These are phyloP conservation scores for Microtus agrestis DNA, from an alignment of 2,797 vertebrate genomes.

Conservation along the genomic window DNA sequence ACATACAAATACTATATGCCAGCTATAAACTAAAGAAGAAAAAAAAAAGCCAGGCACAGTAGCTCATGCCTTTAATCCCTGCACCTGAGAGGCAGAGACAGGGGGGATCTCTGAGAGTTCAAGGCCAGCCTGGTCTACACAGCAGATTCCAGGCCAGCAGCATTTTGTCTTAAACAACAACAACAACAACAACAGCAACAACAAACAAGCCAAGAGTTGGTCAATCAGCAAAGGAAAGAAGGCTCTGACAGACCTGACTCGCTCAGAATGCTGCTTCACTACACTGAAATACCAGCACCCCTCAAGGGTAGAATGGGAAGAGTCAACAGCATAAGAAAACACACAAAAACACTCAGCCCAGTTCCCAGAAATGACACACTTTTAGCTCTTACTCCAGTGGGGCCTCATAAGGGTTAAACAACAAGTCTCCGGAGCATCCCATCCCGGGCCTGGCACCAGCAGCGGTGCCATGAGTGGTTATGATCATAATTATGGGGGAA, in stretches of 20 bases:
- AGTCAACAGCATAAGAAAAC: slow-evolving; percentile 23
- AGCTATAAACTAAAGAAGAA: background rate
- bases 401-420: background rate
- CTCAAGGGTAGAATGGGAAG: background rate
- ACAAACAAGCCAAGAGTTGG: background rate
- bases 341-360: slow-evolving; percentile 28
- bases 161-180: background rate
- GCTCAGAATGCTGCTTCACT: background rate
- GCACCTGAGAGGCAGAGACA: background rate
- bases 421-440: background rate
- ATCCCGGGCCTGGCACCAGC: background rate
- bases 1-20: background rate
- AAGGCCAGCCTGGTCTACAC: background rate
- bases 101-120: background rate
- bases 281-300: background rate
- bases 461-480: background rate
- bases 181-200: background rate
- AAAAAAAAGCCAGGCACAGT: background rate
- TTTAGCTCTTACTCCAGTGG: background rate
- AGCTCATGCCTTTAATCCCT: background rate
- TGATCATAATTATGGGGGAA: background rate
- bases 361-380: background rate
- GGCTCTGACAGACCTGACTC: background rate
- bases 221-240: background rate
- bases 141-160: background rate